These are phyloP conservation scores for Sinhomidia bicolor DNA, from an alignment of 2,888 invertebrate genomes.

Conservation along the genomic window DNA sequence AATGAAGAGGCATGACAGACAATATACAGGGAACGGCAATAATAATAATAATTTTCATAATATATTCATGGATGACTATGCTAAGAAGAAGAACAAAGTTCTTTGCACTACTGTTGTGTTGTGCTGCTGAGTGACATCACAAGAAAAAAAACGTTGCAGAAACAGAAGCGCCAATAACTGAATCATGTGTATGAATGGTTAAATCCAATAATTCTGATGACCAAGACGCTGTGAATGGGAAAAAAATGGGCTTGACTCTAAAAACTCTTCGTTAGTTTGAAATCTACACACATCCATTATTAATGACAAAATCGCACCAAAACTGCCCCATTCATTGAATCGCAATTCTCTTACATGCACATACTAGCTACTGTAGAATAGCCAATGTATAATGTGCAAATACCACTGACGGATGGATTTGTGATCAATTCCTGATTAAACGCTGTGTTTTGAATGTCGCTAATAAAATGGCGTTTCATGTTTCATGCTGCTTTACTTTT, in stretches of 20 bases:
- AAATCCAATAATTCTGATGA: too few relatives aligned
- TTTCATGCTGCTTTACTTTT: not conserved
- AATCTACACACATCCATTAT: not conserved
- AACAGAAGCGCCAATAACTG: not conserved
- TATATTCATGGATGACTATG: not conserved
- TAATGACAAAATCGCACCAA: not conserved
- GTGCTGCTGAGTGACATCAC: too few relatives aligned
- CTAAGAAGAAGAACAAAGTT: conserved; percentile 64
- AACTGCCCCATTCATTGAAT: not conserved
- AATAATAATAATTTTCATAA: not conserved
- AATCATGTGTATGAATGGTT: too few relatives aligned
- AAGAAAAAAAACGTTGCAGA: not conserved
- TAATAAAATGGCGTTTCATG: not conserved
- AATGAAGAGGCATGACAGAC: too few relatives aligned
- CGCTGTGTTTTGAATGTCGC: not conserved
- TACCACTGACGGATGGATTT: too few relatives aligned
- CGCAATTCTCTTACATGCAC: not conserved
- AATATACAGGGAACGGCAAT: not conserved
- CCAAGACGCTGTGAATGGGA: too few relatives aligned
- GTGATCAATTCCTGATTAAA: not conserved
- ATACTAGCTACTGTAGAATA: too few relatives aligned
- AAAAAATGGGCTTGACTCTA: not conserved
- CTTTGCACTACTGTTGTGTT: conserved; percentile 24
- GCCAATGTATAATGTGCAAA: too few relatives aligned
- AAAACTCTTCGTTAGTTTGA: not conserved